These are phyloP conservation scores for Drosophila malerkotliana DNA, from an alignment of 1,140 invertebrate genomes.

Conservation along the genomic window DNA sequence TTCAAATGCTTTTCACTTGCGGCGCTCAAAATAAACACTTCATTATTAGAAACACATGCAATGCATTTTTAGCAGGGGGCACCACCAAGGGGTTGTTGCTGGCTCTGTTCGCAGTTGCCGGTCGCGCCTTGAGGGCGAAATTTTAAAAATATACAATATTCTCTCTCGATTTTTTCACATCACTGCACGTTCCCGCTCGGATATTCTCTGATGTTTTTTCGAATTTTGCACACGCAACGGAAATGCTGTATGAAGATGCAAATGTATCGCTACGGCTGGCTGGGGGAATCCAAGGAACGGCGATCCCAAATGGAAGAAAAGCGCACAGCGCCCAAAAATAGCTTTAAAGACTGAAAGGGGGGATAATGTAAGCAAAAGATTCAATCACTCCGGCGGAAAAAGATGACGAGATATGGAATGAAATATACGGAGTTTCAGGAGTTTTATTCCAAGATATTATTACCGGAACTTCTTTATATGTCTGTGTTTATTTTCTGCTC, in stretches of 20 bases:
- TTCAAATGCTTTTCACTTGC: constrained; percentile 57
- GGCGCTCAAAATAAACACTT: constrained; percentile 75
- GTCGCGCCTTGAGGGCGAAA: constrained; percentile 36
- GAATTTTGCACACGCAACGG: constrained; percentile 53
- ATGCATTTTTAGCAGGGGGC: constrained; percentile 22
- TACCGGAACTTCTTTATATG: background rate
- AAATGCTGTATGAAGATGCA: constrained; percentile 50
- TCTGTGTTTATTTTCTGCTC: background rate
- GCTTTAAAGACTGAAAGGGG: constrained; percentile 25
- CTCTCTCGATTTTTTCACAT: constrained; percentile 37
- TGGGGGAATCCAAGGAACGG: constrained; percentile 7
- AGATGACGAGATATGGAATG: background rate
- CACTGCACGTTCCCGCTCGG: constrained; percentile 33
- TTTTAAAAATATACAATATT: constrained; percentile 50
- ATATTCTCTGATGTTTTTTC: constrained; percentile 10
- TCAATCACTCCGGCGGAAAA: constrained; percentile 11
- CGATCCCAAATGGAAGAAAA: constrained; percentile 33
- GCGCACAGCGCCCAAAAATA: constrained; percentile 62
- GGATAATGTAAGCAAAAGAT: constrained; percentile 53
- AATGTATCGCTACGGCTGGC: constrained; percentile 45
- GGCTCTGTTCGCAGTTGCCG: constrained; percentile 1
- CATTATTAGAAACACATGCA: constrained; percentile 79
- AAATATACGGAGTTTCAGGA: background rate
- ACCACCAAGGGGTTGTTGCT: constrained; percentile 38
- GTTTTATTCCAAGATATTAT: background rate